Base-by-base conservation (phyloP, 92 coral and sea anemone genomes). In the Palythoa caribaeorum region DNA sequence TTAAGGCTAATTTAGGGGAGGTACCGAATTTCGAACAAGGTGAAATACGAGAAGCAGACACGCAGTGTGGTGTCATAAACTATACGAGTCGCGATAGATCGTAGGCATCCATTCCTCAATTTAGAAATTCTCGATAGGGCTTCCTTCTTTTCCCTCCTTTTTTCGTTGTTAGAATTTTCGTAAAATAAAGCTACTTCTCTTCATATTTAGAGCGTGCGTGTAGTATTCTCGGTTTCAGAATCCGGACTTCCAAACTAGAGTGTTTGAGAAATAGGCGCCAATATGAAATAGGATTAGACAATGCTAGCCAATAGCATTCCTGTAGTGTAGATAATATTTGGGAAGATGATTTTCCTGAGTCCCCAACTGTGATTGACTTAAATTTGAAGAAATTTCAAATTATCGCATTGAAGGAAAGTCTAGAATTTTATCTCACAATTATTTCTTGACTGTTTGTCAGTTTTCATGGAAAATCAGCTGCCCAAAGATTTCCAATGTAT, bases 21-120 rank as follows among this genome's bases (percentile, higher is more conserved):
- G 76, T 12, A 21, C 73, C 21, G 57, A 68, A 53, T 62, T 47
- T 65, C 38, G 47, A 10, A 20, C 37, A 10, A 21, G 21, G 36
- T 63, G 85, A 81, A 81, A 81, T 81, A 63, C 39, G 59, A 81
- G 76, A 66, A 38, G 86, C 55, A 79, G 16, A 62, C 52, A 28
- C 19, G 60, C 3, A 59, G 1, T 59, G 3, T 11, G 14, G 19
- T 38, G 44, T 15, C 6, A 21, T 10, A 28, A n/a, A 20, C 35
- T n/a, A 20, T 6, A 3, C 74, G 12, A 28, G 75, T 37, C 75
- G 17, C 36, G 75, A 66, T 63, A 65, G 47, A 11, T 44, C 21
- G 73, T 81, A 44, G 76, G 12, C 65, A 52, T 62, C 74, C 16
- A 51, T 65, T 63, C 86, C 28, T 5, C 1, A 63, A 11, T 11